Percentiles rank a stretch among this genome's conserved stretches.
Evolutionary conservation across 2,113 vertebrate genomes (phyloP).

Genomic region (Casuarius casuarius): DNA sequence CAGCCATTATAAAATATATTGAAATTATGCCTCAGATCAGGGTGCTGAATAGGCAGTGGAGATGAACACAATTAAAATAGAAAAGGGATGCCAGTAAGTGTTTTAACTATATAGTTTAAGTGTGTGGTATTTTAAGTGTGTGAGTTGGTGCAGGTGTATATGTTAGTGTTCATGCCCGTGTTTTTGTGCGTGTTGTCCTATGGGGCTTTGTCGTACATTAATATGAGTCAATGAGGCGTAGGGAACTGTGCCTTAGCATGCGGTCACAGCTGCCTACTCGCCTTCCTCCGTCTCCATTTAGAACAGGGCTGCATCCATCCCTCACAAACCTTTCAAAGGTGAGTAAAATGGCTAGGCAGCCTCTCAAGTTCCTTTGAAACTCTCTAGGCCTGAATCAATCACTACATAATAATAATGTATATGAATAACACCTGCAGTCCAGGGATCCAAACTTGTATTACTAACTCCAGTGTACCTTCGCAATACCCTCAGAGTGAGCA

Average conservation of each 20-base stretch:
- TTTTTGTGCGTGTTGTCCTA: fast-evolving
- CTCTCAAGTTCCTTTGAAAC: background rate
- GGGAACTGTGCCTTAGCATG: background rate
- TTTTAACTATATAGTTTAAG: background rate
- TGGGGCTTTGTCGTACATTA: background rate
- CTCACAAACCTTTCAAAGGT: background rate
- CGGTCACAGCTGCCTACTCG: background rate
- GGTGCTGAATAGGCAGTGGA: background rate
- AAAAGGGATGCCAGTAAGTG: background rate
- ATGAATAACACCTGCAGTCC: background rate
- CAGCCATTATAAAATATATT: background rate
- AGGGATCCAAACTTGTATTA: background rate
- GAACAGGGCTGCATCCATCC: background rate
- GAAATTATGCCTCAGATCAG: background rate
- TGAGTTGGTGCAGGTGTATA: background rate
- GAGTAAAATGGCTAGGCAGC: background rate
- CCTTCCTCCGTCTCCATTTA: background rate
- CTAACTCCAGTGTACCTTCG: background rate
- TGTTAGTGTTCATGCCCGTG: background rate
- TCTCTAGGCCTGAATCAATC: background rate
- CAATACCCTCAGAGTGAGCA: background rate
- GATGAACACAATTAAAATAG: background rate
- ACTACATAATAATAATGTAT: background rate
- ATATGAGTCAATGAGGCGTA: background rate
- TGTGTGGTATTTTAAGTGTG: background rate